Base-by-base conservation (phyloP, 2,888 invertebrate genomes). In the Boloria selene region DNA sequence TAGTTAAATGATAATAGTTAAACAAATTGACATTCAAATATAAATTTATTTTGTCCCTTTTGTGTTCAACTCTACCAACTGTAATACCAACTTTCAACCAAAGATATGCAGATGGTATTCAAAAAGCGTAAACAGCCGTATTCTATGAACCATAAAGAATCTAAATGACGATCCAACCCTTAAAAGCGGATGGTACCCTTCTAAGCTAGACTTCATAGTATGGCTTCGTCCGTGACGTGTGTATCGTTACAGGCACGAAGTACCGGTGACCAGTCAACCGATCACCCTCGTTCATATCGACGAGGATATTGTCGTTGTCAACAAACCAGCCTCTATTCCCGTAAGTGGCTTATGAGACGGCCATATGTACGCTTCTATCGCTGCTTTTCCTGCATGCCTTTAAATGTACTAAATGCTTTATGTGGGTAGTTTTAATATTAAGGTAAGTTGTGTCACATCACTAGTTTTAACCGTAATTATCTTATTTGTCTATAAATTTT, bases 301-400 rank as follows among this genome's bases (percentile, higher is more conserved):
- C 94, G 98, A 98, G 93, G 98, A 99, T 94, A 95, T 99, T 94
- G 96, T 99, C 93, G 99, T 99, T 93, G 97, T 99, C 93, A 98
- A 99, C 96, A 99, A 99, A 95, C 99, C 99, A 90, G 97, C 98
- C 93, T 99, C 99, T 93, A 98, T 99, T 94, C 99, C 99, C 93
- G 98, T 98, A 97, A 97, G 97, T 97, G 96, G 96, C 96, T 94
- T 94, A 93, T 95, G 95, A 94, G 95, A 95, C 95, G 92, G 95
- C 95, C 95, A 95, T 95, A 82, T 96, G 93, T 96, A 96, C 94
- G 96, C 96, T 96, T 85, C 94, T 95, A 74, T 94, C 85, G 45
- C 22, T 26, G 81, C 93, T 93, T 77, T 54, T 58, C 71, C 70
- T 73, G 73, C 59, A 69, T 64, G 64, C 16, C 31, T 45, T 13